A percentile compares a stretch with the other conserved stretches of the same genome.
These are phyloP conservation scores for Acrobasis repandana DNA, from an alignment of 2,888 invertebrate species.

Conservation along the genomic window DNA sequence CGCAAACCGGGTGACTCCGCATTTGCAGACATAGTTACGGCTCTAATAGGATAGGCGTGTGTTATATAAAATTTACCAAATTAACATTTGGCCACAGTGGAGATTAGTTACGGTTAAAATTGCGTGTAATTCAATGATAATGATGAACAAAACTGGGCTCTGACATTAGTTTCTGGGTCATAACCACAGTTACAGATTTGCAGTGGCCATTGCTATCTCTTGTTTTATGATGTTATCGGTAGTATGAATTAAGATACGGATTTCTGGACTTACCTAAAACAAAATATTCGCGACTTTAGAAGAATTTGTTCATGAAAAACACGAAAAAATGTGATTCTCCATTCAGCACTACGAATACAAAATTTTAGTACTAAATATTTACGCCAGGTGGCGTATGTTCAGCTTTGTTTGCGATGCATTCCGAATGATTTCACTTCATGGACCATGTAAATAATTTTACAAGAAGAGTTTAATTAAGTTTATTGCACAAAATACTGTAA, in stretches of 20 bases:
- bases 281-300: slow-evolving; percentile 70
- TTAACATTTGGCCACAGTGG: slow-evolving; percentile 32
- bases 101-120: slow-evolving; percentile 40
- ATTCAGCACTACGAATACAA: slow-evolving; percentile 82
- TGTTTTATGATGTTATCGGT: slow-evolving; percentile 34
- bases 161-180: slow-evolving; percentile 79
- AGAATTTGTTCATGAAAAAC: slow-evolving; percentile 78
- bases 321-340: slow-evolving; percentile 78
- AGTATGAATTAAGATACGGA: slow-evolving; percentile 32
- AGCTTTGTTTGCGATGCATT: slow-evolving; percentile 50
- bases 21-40: slow-evolving; percentile 35
- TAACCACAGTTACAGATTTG: slow-evolving; percentile 59
- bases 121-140: slow-evolving; percentile 56
- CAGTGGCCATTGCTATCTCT: slow-evolving; percentile 49
- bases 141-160: slow-evolving; percentile 72
- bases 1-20: slow-evolving; percentile 38
- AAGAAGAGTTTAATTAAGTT: too few relatives aligned
- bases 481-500: too few relatives aligned
- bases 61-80: slow-evolving; percentile 25
- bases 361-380: slow-evolving; percentile 71
- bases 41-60: slow-evolving; percentile 31
- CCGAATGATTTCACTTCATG: background rate
- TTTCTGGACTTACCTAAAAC: slow-evolving; percentile 70
- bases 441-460: slow-evolving; percentile 12
- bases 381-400: slow-evolving; percentile 55